Percentiles rank a stretch among this genome's conserved stretches.
Conservation (phyloP, 2,797 vertebrate species). For the Spea hammondii region DNA sequence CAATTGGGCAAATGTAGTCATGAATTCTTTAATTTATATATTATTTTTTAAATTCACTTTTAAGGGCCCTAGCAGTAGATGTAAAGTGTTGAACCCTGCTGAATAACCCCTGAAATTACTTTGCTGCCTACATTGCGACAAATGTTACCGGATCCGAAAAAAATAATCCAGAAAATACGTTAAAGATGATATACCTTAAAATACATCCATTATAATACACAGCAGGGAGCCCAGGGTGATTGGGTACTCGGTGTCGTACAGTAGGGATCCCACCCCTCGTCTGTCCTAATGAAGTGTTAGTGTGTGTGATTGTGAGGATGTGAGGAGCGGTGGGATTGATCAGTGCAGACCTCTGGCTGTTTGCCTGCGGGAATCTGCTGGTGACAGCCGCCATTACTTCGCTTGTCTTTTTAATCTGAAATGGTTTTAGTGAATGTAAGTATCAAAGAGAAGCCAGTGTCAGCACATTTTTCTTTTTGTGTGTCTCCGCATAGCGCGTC, state of each 20-base stretch:
- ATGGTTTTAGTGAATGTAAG: neutral
- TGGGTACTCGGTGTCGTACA: too few species aligned
- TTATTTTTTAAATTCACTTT: too few species aligned
- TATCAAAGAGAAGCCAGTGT: neutral
- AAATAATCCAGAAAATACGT: too few species aligned
- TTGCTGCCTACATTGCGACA: too few species aligned
- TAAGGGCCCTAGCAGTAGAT: too few species aligned
- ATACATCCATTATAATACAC: neutral
- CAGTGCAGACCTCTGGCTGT: slow-evolving; percentile 31
- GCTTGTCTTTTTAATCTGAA: slow-evolving; percentile 21
- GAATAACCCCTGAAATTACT: too few species aligned
- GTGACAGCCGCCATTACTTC: slow-evolving; percentile 23
- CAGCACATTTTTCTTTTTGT: neutral
- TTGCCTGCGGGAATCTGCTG: slow-evolving; percentile 31
- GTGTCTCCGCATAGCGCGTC: neutral
- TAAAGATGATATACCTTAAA: too few species aligned
- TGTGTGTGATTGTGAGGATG: slow-evolving; percentile 17
- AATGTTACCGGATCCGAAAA: too few species aligned
- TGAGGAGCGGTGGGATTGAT: slow-evolving; percentile 28
- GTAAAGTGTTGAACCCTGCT: too few species aligned
- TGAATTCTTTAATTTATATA: too few species aligned
- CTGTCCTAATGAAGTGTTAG: slow-evolving; percentile 42
- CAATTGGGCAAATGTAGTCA: too few species aligned
- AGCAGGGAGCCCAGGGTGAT: neutral
- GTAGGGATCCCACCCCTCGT: slow-evolving; percentile 4